Evolutionary conservation across 2,888 invertebrate species (phyloP), one percentile per base, ranked within the genome.

Genomic region (Linnaemya tessellans): DNA sequence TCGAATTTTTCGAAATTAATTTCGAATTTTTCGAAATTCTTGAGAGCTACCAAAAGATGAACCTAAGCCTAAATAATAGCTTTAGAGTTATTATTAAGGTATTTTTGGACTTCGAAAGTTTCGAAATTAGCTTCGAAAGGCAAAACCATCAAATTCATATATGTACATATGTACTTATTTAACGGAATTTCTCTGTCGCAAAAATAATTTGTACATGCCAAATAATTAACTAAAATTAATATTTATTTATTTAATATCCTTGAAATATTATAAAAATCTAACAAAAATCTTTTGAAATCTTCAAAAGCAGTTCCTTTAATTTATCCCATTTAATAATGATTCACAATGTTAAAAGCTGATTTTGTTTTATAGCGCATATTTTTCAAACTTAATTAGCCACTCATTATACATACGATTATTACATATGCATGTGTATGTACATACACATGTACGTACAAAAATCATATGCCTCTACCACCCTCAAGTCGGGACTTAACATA

Each of bases 371-470:
- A 18, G 67, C 30, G 46, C 20, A 49, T 60, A 60, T 68, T 78
- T 71, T 84, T 84, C 54, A 84, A 79, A 73, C 54, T 68, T 68
- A 84, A 84, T 84, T 84, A 84, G 68, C 79, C 51, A 68, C 73
- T 78, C 62, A 84, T 68, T 78, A 74, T 62, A 62, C 46, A 67
- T 20, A 54, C 30, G 15, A 51, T 38, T 30, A 30, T 30, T 30
- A 30, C 30, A 30, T 30, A 30, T 30, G 5, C 30, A 30, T 30
- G 5, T 5, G 5, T 5, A 30, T 30, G 30, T 30, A 30, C 5
- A 5, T 30, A 5, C 5, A 5, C 5, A 51, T 38, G n/a, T 41
- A 22, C 13, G 22, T 10, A 62, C 25, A 62, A 30, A 64, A 10
- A 64, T 41, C 30, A 49, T 46, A 71, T 38, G 41, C 43, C 46